phyloP scores from a whole-genome alignment of 2,113 vertebrate species.

The Heptranchias perlo region DNA sequence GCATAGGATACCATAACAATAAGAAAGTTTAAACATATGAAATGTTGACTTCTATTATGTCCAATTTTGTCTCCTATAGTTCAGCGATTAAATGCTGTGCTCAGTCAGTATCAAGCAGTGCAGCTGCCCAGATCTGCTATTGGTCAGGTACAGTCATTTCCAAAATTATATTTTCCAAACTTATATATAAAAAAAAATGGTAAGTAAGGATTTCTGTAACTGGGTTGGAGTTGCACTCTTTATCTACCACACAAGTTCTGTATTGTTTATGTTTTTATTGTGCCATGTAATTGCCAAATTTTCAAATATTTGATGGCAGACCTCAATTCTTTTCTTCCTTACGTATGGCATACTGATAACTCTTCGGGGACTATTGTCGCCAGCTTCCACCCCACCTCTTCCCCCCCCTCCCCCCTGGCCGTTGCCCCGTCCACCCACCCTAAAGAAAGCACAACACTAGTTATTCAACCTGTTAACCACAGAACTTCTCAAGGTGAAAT shows the following conservation, averaged over 20 bases:
- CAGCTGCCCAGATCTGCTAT: slow-evolving; percentile 43
- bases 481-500: not conserved
- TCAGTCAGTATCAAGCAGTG: slow-evolving; percentile 49
- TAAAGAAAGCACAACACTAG: not conserved
- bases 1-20: not conserved
- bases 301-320: not conserved
- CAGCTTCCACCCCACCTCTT: not conserved
- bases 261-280: not conserved
- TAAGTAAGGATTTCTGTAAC: not conserved
- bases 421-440: not conserved
- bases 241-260: not conserved
- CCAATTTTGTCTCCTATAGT: slow-evolving; percentile 53
- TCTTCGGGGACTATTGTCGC: not conserved
- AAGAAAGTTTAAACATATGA: not conserved
- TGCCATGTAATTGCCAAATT: not conserved
- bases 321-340: not conserved
- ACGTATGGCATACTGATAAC: not conserved
- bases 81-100: slow-evolving; percentile 50
- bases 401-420: not conserved
- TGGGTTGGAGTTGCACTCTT: not conserved
- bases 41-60: slow-evolving; percentile 1
- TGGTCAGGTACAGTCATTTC: slow-evolving; percentile 57
- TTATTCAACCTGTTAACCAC: not conserved
- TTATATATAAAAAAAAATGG: no score
- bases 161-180: not conserved